Base-by-base conservation (phyloP, 2,113 vertebrate species). In the Microtus oregoni region DNA sequence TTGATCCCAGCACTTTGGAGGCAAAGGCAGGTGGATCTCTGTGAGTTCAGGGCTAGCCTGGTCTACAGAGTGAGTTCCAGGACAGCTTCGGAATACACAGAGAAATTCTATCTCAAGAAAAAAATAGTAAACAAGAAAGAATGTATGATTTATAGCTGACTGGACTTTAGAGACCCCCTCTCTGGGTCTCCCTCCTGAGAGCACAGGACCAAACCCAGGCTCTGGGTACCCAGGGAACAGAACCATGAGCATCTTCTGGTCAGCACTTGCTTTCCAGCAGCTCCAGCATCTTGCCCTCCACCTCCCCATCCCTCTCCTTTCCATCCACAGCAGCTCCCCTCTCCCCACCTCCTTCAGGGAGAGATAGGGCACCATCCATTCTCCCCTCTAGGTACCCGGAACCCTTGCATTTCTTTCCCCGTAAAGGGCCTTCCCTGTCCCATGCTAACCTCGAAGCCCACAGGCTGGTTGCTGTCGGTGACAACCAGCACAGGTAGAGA, bases 381-480 rank as follows among this genome's bases (percentile, higher is more conserved):
- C 94, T 98, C 96, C 98, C 89, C 97, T 97, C 97, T 97, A 98
- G 98, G 98, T 97, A 95, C 97, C 97, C 94, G 95, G 97, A 97
- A 98, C 96, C 89, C 97, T 97, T 98, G 98, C 97, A 82, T 97
- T 98, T 98, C 97, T 98, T 97, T 97, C 97, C 98, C 97, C 96
- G 96, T 97, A 97, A 97, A 97, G 98, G 97, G 96, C 96, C 96
- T 91, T 38, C 94, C 92, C 93, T 96, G 65, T 83, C 94, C 91
- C 50, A 10, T 52, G 89, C 68, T 83, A 91, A 90, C 89, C 55
- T 44, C 14, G 97, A 91, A 68, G 89, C 72, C 86, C 94, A 2
- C 13, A 20, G 89, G 95, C 96, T 97, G 96, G 96, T 96, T 97
- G 75, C 96, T 38, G 96, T 30, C 47, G 94, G 50, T 61, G 98